Conservation (phyloP, 2,888 invertebrate species). For the Luffia ferchaultella region DNA sequence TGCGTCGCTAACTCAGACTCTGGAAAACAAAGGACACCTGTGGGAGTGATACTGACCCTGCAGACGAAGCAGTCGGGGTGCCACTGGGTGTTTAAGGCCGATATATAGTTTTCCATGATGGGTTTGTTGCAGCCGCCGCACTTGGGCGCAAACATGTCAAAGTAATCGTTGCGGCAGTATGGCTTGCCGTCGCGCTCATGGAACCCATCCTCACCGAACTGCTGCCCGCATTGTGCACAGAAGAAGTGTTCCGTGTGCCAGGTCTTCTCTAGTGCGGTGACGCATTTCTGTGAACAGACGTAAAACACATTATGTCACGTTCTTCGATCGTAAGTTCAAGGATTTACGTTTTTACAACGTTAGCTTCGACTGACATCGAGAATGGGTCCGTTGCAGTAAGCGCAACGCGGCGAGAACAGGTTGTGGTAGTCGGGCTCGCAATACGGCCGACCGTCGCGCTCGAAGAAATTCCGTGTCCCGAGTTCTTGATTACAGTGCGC, state of each 20-base stretch:
- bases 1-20: not conserved
- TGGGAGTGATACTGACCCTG: conserved; percentile 77
- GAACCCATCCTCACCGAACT: conserved; percentile 97
- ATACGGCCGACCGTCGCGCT: conserved; percentile 95
- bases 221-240: conserved; percentile 96
- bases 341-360: not conserved
- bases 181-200: conserved; percentile 96
- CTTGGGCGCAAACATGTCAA: conserved; percentile 97
- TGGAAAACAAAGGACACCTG: not conserved
- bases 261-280: conserved; percentile 95
- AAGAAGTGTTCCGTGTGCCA: conserved; percentile 99
- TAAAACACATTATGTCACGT: conserved; percentile 21
- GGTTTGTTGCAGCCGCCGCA: conserved; percentile 96
- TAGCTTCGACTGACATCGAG: conserved; percentile 81
- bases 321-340: conserved; percentile 4
- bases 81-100: conserved; percentile 97
- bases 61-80: conserved; percentile 99
- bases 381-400: conserved; percentile 98
- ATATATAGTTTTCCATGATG: conserved; percentile 98
- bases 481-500: conserved; percentile 96
- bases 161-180: conserved; percentile 95
- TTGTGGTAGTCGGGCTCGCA: conserved; percentile 99
- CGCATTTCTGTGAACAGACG: conserved; percentile 90
- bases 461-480: conserved; percentile 98
- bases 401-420: conserved; percentile 97